Conservation (phyloP, 2,797 vertebrate species). For the Anabas testudineus region DNA sequence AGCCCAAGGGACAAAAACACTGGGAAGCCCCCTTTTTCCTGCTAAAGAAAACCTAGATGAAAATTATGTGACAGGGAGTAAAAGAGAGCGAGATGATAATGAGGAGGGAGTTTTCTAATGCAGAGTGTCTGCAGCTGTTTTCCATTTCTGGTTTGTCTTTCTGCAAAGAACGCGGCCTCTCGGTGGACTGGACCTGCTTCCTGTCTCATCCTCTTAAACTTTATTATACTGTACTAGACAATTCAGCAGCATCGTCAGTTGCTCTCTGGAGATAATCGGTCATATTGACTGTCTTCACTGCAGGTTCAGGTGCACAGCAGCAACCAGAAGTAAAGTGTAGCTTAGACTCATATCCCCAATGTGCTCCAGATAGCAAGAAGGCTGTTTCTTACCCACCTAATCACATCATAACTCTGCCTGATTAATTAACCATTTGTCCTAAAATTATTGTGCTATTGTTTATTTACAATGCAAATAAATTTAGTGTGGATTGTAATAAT, state of each 20-base stretch:
- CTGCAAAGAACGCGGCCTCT: conserved; percentile 22
- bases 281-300: not conserved
- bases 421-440: not conserved
- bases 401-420: not conserved
- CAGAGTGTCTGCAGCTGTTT: conserved; percentile 49
- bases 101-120: conserved; percentile 31
- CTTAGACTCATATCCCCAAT: not conserved
- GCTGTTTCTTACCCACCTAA: not conserved
- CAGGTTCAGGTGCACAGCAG: not conserved
- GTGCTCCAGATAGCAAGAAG: not conserved
- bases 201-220: conserved; percentile 3
- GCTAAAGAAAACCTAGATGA: conserved; percentile 38
- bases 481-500: too few relatives aligned
- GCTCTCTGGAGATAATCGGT: not conserved
- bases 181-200: conserved; percentile 15
- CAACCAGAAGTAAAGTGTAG: not conserved
- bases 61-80: conserved; percentile 49
- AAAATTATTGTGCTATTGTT: too few relatives aligned
- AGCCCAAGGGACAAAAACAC: conserved; percentile 55
- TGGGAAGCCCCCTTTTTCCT: conserved; percentile 52
- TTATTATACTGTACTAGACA: not conserved
- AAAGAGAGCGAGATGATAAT: conserved; percentile 30
- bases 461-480: too few relatives aligned
- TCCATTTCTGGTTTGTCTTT: conserved; percentile 26
- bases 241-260: conserved; percentile 13